A percentile compares a stretch with the other conserved stretches of the same genome.
These are phyloP conservation scores for Helogale parvula DNA, from an alignment of 2,113 vertebrate genomes.

Conservation along the genomic window DNA sequence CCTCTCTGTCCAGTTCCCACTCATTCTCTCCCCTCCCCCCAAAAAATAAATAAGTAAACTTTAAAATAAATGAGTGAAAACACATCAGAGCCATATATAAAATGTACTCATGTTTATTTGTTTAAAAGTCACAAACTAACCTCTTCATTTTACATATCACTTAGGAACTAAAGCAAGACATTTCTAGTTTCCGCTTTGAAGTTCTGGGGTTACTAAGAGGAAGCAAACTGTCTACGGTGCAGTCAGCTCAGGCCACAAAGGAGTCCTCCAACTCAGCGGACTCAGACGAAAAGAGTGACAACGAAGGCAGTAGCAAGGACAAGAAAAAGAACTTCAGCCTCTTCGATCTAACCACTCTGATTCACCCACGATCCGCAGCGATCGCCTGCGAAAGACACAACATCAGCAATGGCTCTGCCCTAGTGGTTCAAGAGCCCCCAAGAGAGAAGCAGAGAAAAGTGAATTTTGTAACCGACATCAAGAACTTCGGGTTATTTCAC, in stretches of 20 bases:
- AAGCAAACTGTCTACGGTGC: slow-evolving; percentile 83
- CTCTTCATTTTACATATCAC: slow-evolving; percentile 15
- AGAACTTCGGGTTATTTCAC: slow-evolving; percentile 88
- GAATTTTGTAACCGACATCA: slow-evolving; percentile 86
- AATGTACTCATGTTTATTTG: neutral
- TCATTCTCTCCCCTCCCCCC: too few species aligned
- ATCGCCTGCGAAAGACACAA: slow-evolving; percentile 80
- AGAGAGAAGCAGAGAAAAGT: slow-evolving; percentile 86
- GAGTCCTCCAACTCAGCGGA: slow-evolving; percentile 85
- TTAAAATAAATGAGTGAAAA: neutral
- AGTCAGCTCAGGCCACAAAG: slow-evolving; percentile 76
- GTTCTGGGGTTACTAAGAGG: slow-evolving; percentile 94
- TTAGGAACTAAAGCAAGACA: slow-evolving; percentile 98
- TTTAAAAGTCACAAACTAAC: neutral
- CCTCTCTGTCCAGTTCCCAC: too few species aligned
- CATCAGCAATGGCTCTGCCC: slow-evolving; percentile 86
- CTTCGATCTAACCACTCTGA: slow-evolving; percentile 86
- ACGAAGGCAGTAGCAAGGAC: slow-evolving; percentile 82
- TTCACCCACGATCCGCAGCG: slow-evolving; percentile 85
- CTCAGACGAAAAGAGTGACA: slow-evolving; percentile 87
- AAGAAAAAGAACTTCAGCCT: slow-evolving; percentile 86
- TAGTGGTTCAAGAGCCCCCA: slow-evolving; percentile 80
- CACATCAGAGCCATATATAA: neutral
- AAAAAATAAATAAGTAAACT: too few species aligned
- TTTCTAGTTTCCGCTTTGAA: slow-evolving; percentile 99